phyloP scores from a whole-genome alignment of 2,113 vertebrate genomes.

The Eulemur macaco region DNA sequence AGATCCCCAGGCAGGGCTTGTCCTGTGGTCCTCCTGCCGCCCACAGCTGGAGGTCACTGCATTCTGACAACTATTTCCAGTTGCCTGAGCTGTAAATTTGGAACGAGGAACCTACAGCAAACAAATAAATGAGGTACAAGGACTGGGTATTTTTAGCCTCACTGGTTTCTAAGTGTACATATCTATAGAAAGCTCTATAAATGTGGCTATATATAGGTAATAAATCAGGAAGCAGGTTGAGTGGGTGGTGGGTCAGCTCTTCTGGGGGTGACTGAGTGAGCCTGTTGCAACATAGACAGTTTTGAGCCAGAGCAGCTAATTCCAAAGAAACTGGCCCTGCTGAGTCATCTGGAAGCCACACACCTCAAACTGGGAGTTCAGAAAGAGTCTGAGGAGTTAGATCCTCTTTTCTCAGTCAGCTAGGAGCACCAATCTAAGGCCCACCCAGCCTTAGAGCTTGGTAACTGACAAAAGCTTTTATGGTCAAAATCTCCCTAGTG shows the following conservation, averaged over 20 bases:
- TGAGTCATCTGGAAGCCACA: slow-evolving; percentile 31
- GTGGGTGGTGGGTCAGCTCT: slow-evolving; percentile 64
- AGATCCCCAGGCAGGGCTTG: background rate
- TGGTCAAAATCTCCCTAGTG: background rate
- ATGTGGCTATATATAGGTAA: slow-evolving; percentile 56
- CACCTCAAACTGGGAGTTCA: background rate
- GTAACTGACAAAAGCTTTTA: background rate
- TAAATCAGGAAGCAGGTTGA: slow-evolving; percentile 76
- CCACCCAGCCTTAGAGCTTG: background rate
- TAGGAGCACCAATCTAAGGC: background rate
- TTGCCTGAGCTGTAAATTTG: slow-evolving; percentile 71
- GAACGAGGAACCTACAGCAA: slow-evolving; percentile 57
- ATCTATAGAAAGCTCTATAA: background rate
- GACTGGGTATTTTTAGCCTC: slow-evolving; percentile 72
- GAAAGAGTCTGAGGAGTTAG: background rate
- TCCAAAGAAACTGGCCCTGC: slow-evolving; percentile 49
- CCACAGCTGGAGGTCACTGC: slow-evolving; percentile 55
- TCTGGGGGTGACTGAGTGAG: slow-evolving; percentile 72
- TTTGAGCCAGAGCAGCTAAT: slow-evolving; percentile 9
- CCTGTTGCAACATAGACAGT: background rate
- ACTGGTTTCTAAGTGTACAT: slow-evolving; percentile 37
- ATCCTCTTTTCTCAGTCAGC: background rate
- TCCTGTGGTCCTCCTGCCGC: background rate
- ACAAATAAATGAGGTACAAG: background rate
- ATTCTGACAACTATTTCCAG: slow-evolving; percentile 61